Evolutionary conservation across 2,888 invertebrate genomes (phyloP).

Genomic region (Anorthoa munda): DNA sequence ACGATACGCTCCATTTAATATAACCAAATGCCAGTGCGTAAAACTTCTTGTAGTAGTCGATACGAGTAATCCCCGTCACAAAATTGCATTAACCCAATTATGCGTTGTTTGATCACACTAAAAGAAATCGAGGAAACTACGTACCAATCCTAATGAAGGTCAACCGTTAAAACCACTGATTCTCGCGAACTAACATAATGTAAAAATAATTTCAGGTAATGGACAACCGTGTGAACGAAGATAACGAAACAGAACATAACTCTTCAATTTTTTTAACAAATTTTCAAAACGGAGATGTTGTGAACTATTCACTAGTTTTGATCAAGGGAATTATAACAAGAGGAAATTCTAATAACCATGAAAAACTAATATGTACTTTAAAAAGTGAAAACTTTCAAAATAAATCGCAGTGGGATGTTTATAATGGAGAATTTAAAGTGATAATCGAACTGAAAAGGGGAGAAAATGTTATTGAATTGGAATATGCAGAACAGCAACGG

Average conservation of each 20-base stretch:
- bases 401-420: constrained; percentile 91
- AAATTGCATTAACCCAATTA: constrained; percentile 76
- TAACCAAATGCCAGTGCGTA: constrained; percentile 57
- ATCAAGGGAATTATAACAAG: constrained; percentile 91
- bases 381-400: constrained; percentile 82
- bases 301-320: constrained; percentile 92
- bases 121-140: constrained; percentile 74
- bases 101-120: constrained; percentile 70
- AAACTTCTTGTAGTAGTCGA: constrained; percentile 34
- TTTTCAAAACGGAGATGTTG: constrained; percentile 91
- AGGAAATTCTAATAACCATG: constrained; percentile 84
- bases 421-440: constrained; percentile 93
- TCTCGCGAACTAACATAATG: constrained; percentile 66
- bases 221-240: constrained; percentile 87
- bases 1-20: constrained; percentile 69
- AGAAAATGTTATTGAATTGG: constrained; percentile 92
- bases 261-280: constrained; percentile 90
- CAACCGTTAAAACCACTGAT: constrained; percentile 60
- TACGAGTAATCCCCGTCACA: constrained; percentile 47
- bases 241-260: constrained; percentile 85
- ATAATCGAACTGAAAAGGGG: constrained; percentile 92
- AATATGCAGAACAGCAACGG: constrained; percentile 87
- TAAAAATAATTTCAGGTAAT: constrained; percentile 86
- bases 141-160: constrained; percentile 73
- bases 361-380: constrained; percentile 84